Evolutionary conservation across 2,113 vertebrate species (phyloP), one percentile per base, ranked within the genome.

Genomic region (Chloebia gouldiae): DNA sequence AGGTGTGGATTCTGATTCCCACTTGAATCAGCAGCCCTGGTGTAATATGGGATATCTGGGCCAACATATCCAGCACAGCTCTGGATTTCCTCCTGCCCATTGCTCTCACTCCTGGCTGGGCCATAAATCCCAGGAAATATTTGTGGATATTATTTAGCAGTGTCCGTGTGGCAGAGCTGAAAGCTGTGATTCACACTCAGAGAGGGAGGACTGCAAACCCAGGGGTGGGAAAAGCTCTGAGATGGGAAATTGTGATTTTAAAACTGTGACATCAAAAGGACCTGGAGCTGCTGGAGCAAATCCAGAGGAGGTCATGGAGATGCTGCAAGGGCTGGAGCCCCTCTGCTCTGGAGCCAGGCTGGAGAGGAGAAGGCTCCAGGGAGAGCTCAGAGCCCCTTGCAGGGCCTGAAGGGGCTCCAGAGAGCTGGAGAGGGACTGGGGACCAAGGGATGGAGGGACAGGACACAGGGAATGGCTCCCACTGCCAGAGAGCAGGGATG

Each of bases 401-500:
- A 87, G 49, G 0, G 31, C 35, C 59, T 24, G 0, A 57, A 81
- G 76, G 42, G 37, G 37, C 44, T 59, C 76, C 51, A 65, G 37
- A 81, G 37, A 88, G 35, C 50, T 72, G 50, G 50, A 64, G 57
- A 56, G 42, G 42, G 44, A 37, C 50, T 72, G 10, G 57, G 66
- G 66, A 64, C 40, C 40, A 79, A 40, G 49, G 42, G 1, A 3
- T 35, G 75, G 35, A 64, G 42, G 5, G 59, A 19, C 76, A 72
- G 83, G 45, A 60, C 53, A 37, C 21, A 37, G 54, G 63, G 83
- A 86, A 86, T 77, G 45, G 53, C 9, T 76, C 15, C 44, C 4
- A 51, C 0, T 68, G 71, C 4, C 61, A 76, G 17, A 66, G 31
- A 51, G 6, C 22, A 86, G 33, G 21, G 9, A 0, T 5, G 2